Percentiles rank a stretch among this genome's conserved stretches.
These are phyloP conservation scores for Colletes latitarsis DNA, from an alignment of 1,140 invertebrate species.

Conservation along the genomic window DNA sequence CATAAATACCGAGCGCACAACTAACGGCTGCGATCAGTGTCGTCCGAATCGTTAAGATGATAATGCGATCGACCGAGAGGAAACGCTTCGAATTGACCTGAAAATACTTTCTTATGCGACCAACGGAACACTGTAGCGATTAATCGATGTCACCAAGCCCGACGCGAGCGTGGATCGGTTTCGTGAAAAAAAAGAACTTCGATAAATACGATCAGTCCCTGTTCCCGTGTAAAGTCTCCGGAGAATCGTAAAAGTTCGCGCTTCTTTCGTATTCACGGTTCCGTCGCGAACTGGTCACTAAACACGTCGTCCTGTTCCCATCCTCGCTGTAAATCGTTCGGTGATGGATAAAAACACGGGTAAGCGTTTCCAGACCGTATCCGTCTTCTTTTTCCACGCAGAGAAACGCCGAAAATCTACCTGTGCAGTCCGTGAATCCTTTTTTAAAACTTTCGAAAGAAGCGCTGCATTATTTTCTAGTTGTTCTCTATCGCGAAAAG, in stretches of 20 bases:
- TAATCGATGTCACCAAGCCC: neutral
- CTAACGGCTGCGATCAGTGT: slow-evolving; percentile 1
- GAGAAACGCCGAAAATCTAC: neutral
- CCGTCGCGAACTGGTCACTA: slow-evolving; percentile 30
- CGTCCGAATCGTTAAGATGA: slow-evolving; percentile 1
- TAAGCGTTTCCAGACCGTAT: neutral
- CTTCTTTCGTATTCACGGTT: slow-evolving; percentile 51
- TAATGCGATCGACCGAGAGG: neutral
- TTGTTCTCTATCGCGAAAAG: neutral
- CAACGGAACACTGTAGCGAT: neutral
- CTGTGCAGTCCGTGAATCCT: neutral
- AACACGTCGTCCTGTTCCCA: slow-evolving; percentile 22
- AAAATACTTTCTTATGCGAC: neutral
- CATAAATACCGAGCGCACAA: slow-evolving; percentile 22
- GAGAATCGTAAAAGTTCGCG: slow-evolving; percentile 68
- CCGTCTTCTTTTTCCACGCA: too few species aligned
- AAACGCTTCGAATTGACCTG: neutral
- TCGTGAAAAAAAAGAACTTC: slow-evolving; percentile 24
- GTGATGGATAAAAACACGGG: neutral
- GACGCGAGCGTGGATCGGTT: neutral
- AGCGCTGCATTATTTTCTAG: too few species aligned
- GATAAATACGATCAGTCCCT: slow-evolving; percentile 54
- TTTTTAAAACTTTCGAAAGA: too few species aligned
- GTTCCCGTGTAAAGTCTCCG: slow-evolving; percentile 50
- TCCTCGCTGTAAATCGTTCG: neutral